Percentiles rank a stretch among this genome's conserved stretches.
These are phyloP conservation scores for Caenorhabditis tropicalis DNA, from an alignment of 1,140 invertebrate species.

Conservation along the genomic window DNA sequence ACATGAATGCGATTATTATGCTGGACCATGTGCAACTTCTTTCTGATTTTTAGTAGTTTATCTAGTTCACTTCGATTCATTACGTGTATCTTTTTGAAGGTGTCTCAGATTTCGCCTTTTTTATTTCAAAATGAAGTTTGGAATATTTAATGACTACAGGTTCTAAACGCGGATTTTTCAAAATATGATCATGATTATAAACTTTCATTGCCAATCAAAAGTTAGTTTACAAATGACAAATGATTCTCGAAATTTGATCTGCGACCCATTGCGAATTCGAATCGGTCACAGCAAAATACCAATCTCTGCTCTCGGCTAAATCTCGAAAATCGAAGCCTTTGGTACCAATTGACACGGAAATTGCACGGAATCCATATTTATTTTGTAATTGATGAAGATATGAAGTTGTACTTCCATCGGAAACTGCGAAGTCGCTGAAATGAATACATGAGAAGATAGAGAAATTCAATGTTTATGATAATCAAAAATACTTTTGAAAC, in stretches of 20 bases:
- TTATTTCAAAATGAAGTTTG: not conserved
- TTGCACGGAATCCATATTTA: not conserved
- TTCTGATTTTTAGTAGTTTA: not conserved
- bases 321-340: not conserved
- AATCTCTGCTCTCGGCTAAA: not conserved
- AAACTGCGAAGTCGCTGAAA: not conserved
- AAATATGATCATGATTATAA: too few species aligned
- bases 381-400: not conserved
- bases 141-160: not conserved
- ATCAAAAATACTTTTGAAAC: not conserved
- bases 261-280: not conserved
- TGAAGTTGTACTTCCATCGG: not conserved
- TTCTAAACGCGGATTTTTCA: too few species aligned
- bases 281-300: not conserved
- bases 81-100: constrained; percentile 25
- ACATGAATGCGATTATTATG: constrained; percentile 34
- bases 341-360: not conserved
- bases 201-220: too few species aligned
- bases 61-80: not conserved
- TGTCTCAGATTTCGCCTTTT: constrained; percentile 32
- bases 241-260: constrained; percentile 16
- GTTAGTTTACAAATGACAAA: constrained; percentile 33
- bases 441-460: not conserved
- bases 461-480: not conserved
- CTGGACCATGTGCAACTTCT: not conserved